A percentile compares a stretch with the other conserved stretches of the same genome.
phyloP scores from a whole-genome alignment of 2,888 invertebrate genomes.

The Petrophora chlorosata region DNA sequence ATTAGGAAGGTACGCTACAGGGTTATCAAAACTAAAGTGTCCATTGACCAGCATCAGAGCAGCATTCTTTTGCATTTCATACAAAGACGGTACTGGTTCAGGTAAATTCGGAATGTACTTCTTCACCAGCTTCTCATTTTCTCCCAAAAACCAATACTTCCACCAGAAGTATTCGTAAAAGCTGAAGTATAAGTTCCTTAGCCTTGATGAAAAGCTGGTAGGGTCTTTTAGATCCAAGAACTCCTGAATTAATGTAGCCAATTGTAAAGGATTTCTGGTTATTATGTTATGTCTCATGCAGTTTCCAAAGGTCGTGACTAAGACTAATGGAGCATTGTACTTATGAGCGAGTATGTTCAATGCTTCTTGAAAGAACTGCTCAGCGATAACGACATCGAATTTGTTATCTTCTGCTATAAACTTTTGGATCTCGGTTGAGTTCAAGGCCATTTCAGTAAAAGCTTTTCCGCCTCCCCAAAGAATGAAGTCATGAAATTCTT shows the following conservation, averaged over 20 bases:
- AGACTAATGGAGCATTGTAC: slow-evolving; percentile 66
- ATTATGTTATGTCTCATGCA: slow-evolving; percentile 71
- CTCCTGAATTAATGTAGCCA: slow-evolving; percentile 65
- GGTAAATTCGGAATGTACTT: slow-evolving; percentile 65
- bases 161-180: slow-evolving; percentile 70
- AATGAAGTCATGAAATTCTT: slow-evolving; percentile 61
- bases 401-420: slow-evolving; percentile 60
- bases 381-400: slow-evolving; percentile 76
- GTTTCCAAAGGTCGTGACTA: slow-evolving; percentile 71
- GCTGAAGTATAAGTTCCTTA: slow-evolving; percentile 75
- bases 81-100: slow-evolving; percentile 65
- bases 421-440: slow-evolving; percentile 57
- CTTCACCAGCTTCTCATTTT: slow-evolving; percentile 62
- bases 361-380: slow-evolving; percentile 78
- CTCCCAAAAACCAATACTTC: slow-evolving; percentile 64
- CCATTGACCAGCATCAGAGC: slow-evolving; percentile 75
- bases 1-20: slow-evolving; percentile 80
- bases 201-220: slow-evolving; percentile 78
- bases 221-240: slow-evolving; percentile 69
- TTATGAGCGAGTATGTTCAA: slow-evolving; percentile 70
- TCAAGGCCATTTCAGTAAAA: slow-evolving; percentile 62
- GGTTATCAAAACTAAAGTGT: slow-evolving; percentile 75
- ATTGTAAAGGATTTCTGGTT: slow-evolving; percentile 67
- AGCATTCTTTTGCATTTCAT: slow-evolving; percentile 65
- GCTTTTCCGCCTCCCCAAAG: slow-evolving; percentile 66